Percentiles rank a stretch among this genome's conserved stretches.
Evolutionary conservation across 1,140 invertebrate genomes (phyloP).

Genomic region (Pemphigus obesinymphae): DNA sequence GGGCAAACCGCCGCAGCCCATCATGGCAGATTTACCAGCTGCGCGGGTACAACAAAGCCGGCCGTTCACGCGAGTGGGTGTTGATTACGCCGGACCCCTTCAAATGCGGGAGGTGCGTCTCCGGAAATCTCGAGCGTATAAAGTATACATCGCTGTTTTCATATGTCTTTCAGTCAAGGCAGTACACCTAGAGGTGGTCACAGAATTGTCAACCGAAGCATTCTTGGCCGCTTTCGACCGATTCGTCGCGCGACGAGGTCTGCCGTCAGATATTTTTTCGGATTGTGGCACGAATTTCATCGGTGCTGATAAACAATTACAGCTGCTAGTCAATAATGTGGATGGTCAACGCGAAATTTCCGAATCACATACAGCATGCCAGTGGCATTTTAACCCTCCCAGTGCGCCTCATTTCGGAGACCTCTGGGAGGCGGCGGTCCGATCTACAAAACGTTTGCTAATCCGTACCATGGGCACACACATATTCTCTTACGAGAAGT

Average conservation of each 20-base stretch:
- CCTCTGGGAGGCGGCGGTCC: constrained; percentile 43
- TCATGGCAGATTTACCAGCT: constrained; percentile 18
- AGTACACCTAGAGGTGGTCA: constrained; percentile 52
- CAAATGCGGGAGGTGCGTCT: not conserved
- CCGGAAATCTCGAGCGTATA: not conserved
- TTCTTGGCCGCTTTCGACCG: constrained; percentile 51
- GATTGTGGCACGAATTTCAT: too few species aligned
- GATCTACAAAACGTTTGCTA: constrained; percentile 47
- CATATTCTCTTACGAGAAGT: constrained; percentile 43
- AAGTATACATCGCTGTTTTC: constrained; percentile 47
- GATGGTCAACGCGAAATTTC: not conserved
- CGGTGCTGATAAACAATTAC: not conserved
- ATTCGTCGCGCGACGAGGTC: constrained; percentile 50
- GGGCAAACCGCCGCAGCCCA: constrained; percentile 6
- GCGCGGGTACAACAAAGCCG: not conserved
- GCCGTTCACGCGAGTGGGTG: not conserved
- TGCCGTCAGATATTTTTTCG: too few species aligned
- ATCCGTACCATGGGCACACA: constrained; percentile 40
- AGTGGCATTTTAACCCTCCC: constrained; percentile 48
- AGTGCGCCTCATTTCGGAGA: constrained; percentile 47
- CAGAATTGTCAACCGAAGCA: constrained; percentile 49
- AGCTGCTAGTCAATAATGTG: not conserved
- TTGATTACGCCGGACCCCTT: constrained; percentile 44
- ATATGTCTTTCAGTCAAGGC: constrained; percentile 52
- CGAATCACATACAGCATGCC: constrained; percentile 13